Conservation (phyloP, 2,888 invertebrate species). For the Platycnemis pennipes region DNA sequence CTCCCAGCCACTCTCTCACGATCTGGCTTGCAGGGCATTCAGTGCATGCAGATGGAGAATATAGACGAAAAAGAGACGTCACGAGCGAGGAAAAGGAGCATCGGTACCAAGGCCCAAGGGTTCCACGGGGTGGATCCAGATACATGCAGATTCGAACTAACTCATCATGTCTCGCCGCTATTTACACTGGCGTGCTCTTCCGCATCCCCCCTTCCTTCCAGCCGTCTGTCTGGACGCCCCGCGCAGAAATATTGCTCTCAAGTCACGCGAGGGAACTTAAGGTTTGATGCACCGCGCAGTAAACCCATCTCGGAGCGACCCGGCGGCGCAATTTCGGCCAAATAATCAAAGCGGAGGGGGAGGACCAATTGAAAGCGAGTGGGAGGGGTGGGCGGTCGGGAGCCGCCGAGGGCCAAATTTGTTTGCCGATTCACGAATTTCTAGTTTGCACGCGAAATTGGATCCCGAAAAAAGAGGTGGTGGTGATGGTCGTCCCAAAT, state of each 20-base stretch:
- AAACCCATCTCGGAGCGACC: neutral
- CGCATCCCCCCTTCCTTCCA: too few species aligned
- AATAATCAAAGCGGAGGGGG: neutral
- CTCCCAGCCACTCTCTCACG: too few species aligned
- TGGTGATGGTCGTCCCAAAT: neutral
- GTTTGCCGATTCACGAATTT: neutral
- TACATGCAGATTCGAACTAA: too few species aligned
- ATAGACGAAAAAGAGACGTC: too few species aligned
- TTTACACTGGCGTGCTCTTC: neutral
- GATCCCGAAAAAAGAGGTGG: neutral
- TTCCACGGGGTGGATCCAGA: neutral
- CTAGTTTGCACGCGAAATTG: neutral
- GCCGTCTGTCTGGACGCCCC: neutral
- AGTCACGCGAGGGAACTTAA: conserved; percentile 8
- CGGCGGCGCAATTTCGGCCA: neutral
- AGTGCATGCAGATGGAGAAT: too few species aligned
- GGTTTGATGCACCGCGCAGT: neutral
- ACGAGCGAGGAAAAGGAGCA: neutral
- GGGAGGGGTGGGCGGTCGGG: neutral
- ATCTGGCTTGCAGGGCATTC: too few species aligned
- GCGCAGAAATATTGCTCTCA: neutral
- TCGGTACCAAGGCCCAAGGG: neutral
- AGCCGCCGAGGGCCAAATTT: neutral
- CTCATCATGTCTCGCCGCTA: neutral
- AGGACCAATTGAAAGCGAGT: neutral